These are phyloP conservation scores for Drosophila ambigua DNA, from an alignment of 1,140 invertebrate species.

Conservation along the genomic window DNA sequence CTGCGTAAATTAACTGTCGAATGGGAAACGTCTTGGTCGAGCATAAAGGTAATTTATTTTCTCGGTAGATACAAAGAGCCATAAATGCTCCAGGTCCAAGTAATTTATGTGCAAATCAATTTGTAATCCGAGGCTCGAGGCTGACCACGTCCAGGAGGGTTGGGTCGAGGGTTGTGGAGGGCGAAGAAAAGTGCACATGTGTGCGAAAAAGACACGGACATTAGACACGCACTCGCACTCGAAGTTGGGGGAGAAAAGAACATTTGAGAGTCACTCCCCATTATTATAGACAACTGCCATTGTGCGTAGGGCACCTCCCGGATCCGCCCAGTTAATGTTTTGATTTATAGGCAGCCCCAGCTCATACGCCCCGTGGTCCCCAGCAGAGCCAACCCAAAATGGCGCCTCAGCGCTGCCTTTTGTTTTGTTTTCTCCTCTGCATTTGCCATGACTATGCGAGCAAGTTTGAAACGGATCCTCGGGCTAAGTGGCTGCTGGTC, in stretches of 20 bases:
- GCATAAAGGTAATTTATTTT: constrained; percentile 60
- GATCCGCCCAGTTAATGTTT: constrained; percentile 76
- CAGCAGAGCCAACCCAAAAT: constrained; percentile 24
- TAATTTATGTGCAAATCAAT: constrained; percentile 76
- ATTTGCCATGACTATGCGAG: constrained; percentile 45
- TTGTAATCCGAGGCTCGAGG: constrained; percentile 51
- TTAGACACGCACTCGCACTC: constrained; percentile 34
- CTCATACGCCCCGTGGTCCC: constrained; percentile 38
- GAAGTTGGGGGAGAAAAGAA: constrained; percentile 7
- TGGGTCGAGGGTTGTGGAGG: constrained; percentile 4
- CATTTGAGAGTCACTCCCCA: constrained; percentile 29
- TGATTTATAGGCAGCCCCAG: constrained; percentile 65
- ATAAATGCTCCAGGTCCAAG: constrained; percentile 39
- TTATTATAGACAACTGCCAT: not conserved
- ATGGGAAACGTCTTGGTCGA: not conserved
- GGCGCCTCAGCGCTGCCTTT: constrained; percentile 26
- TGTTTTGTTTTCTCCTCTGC: constrained; percentile 26
- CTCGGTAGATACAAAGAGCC: constrained; percentile 13
- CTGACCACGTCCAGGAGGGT: constrained; percentile 12
- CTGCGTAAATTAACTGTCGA: constrained; percentile 5
- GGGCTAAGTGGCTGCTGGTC: constrained; percentile 67
- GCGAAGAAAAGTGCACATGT: constrained; percentile 23
- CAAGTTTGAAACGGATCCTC: constrained; percentile 40
- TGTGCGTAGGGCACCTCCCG: constrained; percentile 1
- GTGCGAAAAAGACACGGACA: constrained; percentile 40